Evolutionary conservation across 1,140 invertebrate genomes (phyloP), one percentile per base, ranked within the genome.

Genomic region (Stegodyphus mimosarum): DNA sequence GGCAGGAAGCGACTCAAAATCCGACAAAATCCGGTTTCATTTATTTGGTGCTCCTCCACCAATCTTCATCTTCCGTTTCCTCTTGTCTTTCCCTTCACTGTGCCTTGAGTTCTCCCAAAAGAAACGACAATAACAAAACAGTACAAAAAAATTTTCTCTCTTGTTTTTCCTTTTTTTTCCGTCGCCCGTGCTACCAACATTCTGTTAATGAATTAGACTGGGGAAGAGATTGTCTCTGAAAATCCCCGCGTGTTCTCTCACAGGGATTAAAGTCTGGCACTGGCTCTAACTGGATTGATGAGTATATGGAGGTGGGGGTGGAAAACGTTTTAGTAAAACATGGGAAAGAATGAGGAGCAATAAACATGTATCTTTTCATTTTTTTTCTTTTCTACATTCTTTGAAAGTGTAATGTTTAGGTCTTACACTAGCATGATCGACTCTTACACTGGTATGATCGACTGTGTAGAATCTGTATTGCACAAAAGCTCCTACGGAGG

Each of bases 201-300:
- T 76, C 74, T 76, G 53, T 64, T 76, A 76, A 76, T 76, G 74
- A 76, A 76, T 76, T 76, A 76, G 74, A 76, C 53, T 9, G 74
- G 13, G 48, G 60, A 76, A 76, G 64, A 76, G 55, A 64, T 76
- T 76, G 74, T 76, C 74, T 11, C 60, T 49, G 11, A 33, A 76
- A 76, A 76, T 76, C 74, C 74, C 60, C 48, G 49, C 72, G 53
- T 76, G 60, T 76, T 7, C 60, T 51, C 74, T 76, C 60, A 9
- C n/a, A 60, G 74, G 74, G 74, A 76, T 76, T 76, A 76, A 76
- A 76, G 17, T 63, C 48, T 64, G 74, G 48, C 74, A 76, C 55
- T 50, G 60, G 74, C 33, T 76, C 33, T n/a, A 64, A 60, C 18
- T 66, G 74, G 64, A 76, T 76, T 48, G 60, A 76, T 76, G 74